Conservation (phyloP, 2,113 vertebrate genomes). For the Trogon surrucura region DNA sequence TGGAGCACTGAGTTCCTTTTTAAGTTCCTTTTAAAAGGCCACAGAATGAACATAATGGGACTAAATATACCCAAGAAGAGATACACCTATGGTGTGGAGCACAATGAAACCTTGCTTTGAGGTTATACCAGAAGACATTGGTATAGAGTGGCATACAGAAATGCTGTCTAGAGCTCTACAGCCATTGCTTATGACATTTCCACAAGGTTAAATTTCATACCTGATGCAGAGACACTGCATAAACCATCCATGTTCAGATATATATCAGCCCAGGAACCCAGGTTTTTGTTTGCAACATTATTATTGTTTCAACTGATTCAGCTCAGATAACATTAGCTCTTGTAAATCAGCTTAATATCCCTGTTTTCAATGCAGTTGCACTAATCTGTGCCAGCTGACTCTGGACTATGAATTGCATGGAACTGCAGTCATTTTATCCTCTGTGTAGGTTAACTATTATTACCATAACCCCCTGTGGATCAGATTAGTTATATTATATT, state of each 20-base stretch:
- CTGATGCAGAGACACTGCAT: background rate
- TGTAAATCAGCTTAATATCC: background rate
- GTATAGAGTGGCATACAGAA: background rate
- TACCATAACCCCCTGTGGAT: background rate
- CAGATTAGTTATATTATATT: background rate
- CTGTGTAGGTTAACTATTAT: background rate
- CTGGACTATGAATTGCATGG: background rate
- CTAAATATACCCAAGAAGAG: background rate
- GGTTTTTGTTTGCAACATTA: background rate
- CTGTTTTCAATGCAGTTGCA: background rate
- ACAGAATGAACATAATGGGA: background rate
- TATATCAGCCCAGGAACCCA: background rate
- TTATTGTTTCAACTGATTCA: background rate
- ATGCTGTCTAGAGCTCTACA: background rate
- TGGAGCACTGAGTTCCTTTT: background rate
- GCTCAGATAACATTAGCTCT: background rate
- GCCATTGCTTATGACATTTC: background rate
- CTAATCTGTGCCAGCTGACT: background rate
- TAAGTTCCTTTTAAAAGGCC: background rate
- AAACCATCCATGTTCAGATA: background rate
- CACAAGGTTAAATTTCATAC: background rate
- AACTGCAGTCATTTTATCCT: background rate
- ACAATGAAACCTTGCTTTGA: background rate
- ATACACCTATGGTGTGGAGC: background rate
- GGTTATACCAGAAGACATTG: background rate